Evolutionary conservation across 2,888 invertebrate species (phyloP), one percentile per base, ranked within the genome.

Genomic region (Callimorpha dominula): DNA sequence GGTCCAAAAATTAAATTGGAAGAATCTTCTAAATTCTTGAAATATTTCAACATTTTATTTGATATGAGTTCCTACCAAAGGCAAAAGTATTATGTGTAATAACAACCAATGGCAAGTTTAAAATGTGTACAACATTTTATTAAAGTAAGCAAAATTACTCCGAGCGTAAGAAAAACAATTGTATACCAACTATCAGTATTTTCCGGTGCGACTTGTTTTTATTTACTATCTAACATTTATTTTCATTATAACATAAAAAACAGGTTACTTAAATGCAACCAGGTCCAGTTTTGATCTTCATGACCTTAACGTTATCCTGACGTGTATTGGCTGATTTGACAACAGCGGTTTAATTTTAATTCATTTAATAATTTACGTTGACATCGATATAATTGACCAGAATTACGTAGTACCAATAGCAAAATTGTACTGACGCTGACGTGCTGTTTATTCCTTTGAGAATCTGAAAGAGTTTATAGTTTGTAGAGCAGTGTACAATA

Each of bases 1-100:
- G 93, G 93, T 0, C 91, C 91, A 6, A 93, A 78, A 73, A 91
- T 82, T 1, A 89, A 91, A 74, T 91, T 77, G 6, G 79, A 63
- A 1, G 84, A 80, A 74, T 90, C 85, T 81, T 92, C 90, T 3
- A 85, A 84, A 50, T 57, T 50, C 0, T 71, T 73, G 8, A 85
- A 63, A 65, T 81, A 78, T 71, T 74, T 63, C 4, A 69, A 68
- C 85, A 86, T 83, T 72, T 78, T 72, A 0, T 9, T 12, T 15
- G n/a, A n/a, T 11, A 3, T 42, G 12, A n/a, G 12, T 3, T 54
- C 42, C 42, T 67, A 12, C 11, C 40, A 40, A 66, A 54, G n/a
- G 11, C 4, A 42, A 67, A 67, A 42, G 40, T n/a, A 17, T 52
- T 54, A 67, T 42, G 42, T n/a, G 52, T n/a, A 9, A 15, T n/a